A percentile compares a stretch with the other conserved stretches of the same genome.
Conservation (phyloP, 2,888 invertebrate species). For the Andrena hattorfiana region DNA sequence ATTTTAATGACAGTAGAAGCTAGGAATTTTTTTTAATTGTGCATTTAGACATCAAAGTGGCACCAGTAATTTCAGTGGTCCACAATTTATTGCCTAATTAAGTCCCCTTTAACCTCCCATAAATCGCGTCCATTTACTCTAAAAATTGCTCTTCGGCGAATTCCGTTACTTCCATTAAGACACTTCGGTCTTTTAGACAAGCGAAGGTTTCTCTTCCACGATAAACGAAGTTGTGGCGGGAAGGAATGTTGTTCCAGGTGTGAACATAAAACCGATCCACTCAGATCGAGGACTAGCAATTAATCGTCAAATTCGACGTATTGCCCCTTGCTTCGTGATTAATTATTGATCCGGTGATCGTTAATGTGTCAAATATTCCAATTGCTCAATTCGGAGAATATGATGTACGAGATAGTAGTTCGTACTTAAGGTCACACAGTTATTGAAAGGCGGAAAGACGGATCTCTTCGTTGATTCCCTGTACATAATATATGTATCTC, state of each 20-base stretch:
- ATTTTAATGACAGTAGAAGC: background rate
- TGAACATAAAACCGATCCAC: conserved; percentile 7
- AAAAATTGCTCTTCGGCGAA: conserved; percentile 2
- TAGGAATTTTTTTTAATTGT: background rate
- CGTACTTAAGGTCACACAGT: background rate
- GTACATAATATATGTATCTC: background rate
- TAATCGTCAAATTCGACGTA: conserved; percentile 45
- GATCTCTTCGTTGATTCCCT: background rate
- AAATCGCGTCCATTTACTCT: conserved; percentile 1
- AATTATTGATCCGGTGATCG: conserved; percentile 32
- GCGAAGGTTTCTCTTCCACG: background rate
- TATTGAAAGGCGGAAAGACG: background rate
- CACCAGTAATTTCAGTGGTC: background rate
- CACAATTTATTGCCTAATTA: conserved; percentile 18
- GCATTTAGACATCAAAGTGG: background rate
- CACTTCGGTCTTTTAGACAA: background rate
- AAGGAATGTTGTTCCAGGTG: conserved; percentile 16
- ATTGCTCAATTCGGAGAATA: background rate
- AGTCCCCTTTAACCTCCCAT: background rate
- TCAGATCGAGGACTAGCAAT: conserved; percentile 35
- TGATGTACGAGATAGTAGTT: background rate
- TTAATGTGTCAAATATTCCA: conserved; percentile 13
- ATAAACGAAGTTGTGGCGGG: conserved; percentile 1
- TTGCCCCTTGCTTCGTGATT: conserved; percentile 43
- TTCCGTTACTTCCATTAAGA: conserved; percentile 14